Evolutionary conservation across 53 echinoderm and acorn worm genomes (phyloP), one percentile per base, ranked within the genome.

Genomic region (Zoroaster sp.): DNA sequence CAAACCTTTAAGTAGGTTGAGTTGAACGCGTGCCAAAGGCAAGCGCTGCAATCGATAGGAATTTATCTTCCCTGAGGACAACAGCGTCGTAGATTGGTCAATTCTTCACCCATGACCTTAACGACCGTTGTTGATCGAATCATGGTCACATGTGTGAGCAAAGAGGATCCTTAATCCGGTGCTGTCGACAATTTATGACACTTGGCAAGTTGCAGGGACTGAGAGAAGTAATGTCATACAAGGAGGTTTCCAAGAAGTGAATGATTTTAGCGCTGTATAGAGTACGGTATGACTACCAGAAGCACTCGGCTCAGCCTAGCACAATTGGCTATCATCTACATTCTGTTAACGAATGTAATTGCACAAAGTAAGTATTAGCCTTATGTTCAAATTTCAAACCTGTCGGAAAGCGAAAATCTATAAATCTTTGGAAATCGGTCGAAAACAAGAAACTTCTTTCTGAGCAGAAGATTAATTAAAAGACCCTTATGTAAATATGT

Each of bases 21-120:
- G 85, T 85, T 85, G 85, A 85, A 85, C 85, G 49, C 38, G 85
- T 51, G 85, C 85, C 85, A 85, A 85, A 40, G 37, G 4, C 46
- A 40, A 66, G 47, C 17, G 32, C 69, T 6, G 32, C 85, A 69
- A 45, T 70, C 46, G 37, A 20, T 49, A 51, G 85, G 85, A 47
- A 85, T 35, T n/a, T 46, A 71, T 3, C 44, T 40, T 43, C 68
- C 41, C 81, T 2, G 15, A 40, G 67, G 43, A 42, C 85, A 28
- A 43, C 69, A 43, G 71, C 46, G 36, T 12, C 49, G 49, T 54
- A 63, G 43, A 70, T 69, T 85, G 69, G 71, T 66, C 51, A 34
- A 45, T 85, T 85, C 85, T 83, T 83, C 70, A 20, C n/a, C 37
- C 71, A 32, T 69, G 69, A 44, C 68, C 69, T 21, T 8, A n/a